Conservation (phyloP, 2,888 invertebrate genomes). For the Clepsis dumicolana region DNA sequence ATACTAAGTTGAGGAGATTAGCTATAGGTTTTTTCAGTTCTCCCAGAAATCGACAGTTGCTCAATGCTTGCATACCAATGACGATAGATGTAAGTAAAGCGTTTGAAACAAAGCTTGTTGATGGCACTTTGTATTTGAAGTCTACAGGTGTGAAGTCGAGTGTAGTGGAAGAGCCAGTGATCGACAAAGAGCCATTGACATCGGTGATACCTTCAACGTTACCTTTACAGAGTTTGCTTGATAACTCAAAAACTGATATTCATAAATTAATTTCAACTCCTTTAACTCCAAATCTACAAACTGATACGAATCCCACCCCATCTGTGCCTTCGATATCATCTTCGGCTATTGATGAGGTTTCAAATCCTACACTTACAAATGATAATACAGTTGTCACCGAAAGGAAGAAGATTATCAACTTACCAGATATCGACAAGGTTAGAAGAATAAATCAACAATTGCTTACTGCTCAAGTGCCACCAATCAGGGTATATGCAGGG, state of each 20-base stretch:
- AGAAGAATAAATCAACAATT: constrained; percentile 70
- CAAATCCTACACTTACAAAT: not conserved
- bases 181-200: constrained; percentile 43
- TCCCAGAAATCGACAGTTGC: constrained; percentile 62
- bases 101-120: constrained; percentile 69
- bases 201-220: constrained; percentile 63
- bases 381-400: constrained; percentile 48
- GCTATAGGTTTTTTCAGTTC: constrained; percentile 69
- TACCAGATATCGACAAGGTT: constrained; percentile 68
- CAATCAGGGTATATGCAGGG: constrained; percentile 55
- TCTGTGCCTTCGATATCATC: not conserved
- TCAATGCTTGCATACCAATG: constrained; percentile 70
- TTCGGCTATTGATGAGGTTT: constrained; percentile 36
- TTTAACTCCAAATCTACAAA: constrained; percentile 28
- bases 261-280: constrained; percentile 40
- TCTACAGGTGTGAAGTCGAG: constrained; percentile 36
- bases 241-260: constrained; percentile 49
- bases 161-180: constrained; percentile 41
- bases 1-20: constrained; percentile 72
- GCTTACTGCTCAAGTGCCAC: constrained; percentile 70
- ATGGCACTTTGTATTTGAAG: constrained; percentile 67
- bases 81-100: constrained; percentile 74
- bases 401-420: constrained; percentile 65
- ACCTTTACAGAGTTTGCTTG: constrained; percentile 63
- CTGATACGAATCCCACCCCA: not conserved